Percentiles rank a stretch among this genome's conserved stretches.
Conservation (phyloP, 2,888 invertebrate genomes). For the Macaria notata region DNA sequence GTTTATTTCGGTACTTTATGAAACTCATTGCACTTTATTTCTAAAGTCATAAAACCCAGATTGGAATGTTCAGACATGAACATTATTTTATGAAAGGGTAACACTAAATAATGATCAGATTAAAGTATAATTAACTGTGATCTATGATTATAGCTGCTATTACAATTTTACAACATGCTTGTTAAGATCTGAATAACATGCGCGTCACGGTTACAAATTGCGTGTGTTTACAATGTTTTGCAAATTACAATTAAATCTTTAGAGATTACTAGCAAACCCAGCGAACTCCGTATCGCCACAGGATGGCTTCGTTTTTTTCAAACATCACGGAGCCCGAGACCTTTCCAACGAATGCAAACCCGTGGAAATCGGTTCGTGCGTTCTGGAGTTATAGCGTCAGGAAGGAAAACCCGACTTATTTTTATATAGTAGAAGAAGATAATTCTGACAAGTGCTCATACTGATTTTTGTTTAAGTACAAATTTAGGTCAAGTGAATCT, state of each 20-base stretch:
- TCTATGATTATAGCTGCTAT: slow-evolving; percentile 16
- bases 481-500: too few species aligned
- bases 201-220: slow-evolving; percentile 3
- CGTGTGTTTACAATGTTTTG: slow-evolving; percentile 2
- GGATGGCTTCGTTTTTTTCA: too few species aligned
- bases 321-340: too few species aligned
- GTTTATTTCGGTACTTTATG: not conserved
- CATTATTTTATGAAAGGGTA: not conserved
- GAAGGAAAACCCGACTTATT: too few species aligned
- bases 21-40: slow-evolving; percentile 2
- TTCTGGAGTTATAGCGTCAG: too few species aligned
- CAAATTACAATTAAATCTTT: not conserved
- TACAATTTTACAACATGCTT: slow-evolving; percentile 18
- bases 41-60: not conserved
- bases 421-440: too few species aligned
- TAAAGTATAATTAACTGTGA: slow-evolving; percentile 16
- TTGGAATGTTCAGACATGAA: not conserved
- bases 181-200: slow-evolving; percentile 22
- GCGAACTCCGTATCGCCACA: too few species aligned
- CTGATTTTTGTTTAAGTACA: too few species aligned
- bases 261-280: too few species aligned
- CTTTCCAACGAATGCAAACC: too few species aligned
- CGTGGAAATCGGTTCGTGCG: too few species aligned
- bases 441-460: too few species aligned
- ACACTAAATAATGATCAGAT: slow-evolving; percentile 7